Evolutionary conservation across 2,797 vertebrate genomes (phyloP).

Genomic region (Odontamblyopus rebecca): DNA sequence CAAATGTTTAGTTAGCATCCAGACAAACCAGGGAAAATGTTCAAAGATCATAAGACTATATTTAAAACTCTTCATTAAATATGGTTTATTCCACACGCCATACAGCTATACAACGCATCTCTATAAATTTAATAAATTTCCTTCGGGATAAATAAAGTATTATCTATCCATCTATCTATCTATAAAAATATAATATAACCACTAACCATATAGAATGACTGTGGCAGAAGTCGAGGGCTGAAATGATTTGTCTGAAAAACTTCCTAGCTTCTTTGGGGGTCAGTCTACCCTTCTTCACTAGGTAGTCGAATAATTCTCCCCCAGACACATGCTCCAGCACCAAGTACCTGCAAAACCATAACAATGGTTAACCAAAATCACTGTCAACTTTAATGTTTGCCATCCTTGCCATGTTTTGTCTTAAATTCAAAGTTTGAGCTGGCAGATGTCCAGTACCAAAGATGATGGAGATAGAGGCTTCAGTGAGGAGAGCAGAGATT

Average conservation of each 20-base stretch:
- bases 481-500: conserved; percentile 21
- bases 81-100: no score
- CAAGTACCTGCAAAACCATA: conserved; percentile 79
- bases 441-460: conserved; percentile 25
- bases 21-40: conserved; percentile 13
- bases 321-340: conserved; percentile 92
- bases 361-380: conserved; percentile 4
- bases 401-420: conserved; percentile 4
- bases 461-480: conserved; percentile 18
- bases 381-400: neutral
- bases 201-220: conserved; percentile 89
- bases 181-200: no score
- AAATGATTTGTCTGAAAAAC: conserved; percentile 94
- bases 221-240: conserved; percentile 91
- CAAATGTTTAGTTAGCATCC: neutral
- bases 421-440: conserved; percentile 29
- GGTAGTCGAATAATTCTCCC: conserved; percentile 90
- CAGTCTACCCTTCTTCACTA: conserved; percentile 90
- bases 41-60: neutral
- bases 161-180: no score
- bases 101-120: no score
- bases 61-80: neutral
- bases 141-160: no score
- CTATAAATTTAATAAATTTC: no score
- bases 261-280: conserved; percentile 91